Evolutionary conservation across 35 echinoderm and acorn worm species (phyloP).

Genomic region (Holothuria glaberrima): DNA sequence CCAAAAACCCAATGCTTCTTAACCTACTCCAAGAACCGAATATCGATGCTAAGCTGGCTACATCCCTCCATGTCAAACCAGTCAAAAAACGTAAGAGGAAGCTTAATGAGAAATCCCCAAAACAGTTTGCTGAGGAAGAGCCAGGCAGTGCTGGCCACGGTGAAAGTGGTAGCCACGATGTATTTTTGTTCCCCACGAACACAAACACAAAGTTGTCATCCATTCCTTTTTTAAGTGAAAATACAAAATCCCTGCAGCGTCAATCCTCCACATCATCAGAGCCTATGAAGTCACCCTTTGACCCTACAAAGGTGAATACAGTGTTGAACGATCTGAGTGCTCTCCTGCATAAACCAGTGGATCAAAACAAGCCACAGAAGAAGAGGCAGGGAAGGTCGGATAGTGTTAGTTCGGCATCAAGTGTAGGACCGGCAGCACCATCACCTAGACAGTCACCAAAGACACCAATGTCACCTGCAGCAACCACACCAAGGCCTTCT

Average conservation of each 20-base stretch:
- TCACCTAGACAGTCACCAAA: conserved; percentile 40
- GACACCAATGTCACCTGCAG: conserved; percentile 31
- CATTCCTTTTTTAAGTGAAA: conserved; percentile 26
- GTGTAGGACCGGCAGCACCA: conserved; percentile 38
- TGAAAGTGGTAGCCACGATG: conserved; percentile 18
- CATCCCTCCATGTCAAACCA: conserved; percentile 46
- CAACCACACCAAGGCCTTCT: conserved; percentile 5
- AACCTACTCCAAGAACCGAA: conserved; percentile 87
- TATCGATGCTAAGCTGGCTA: conserved; percentile 20
- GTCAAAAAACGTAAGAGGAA: conserved; percentile 7
- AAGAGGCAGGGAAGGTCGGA: conserved; percentile 65
- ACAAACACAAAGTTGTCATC: conserved; percentile 33
- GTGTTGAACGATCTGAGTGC: conserved; percentile 62
- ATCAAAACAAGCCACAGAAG: not conserved
- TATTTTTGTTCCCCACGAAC: conserved; percentile 1
- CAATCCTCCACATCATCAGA: conserved; percentile 49
- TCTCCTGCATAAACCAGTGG: conserved; percentile 33
- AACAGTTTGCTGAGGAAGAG: conserved; percentile 22
- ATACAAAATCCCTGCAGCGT: not conserved
- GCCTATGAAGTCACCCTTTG: conserved; percentile 48
- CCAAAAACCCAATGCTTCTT: conserved; percentile 93
- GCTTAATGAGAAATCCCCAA: conserved; percentile 4
- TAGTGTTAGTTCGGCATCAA: conserved; percentile 75
- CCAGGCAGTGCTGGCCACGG: not conserved
- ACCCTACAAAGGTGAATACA: conserved; percentile 44